phyloP scores from a whole-genome alignment of 1,140 invertebrate species.

The Antheraea mylitta region DNA sequence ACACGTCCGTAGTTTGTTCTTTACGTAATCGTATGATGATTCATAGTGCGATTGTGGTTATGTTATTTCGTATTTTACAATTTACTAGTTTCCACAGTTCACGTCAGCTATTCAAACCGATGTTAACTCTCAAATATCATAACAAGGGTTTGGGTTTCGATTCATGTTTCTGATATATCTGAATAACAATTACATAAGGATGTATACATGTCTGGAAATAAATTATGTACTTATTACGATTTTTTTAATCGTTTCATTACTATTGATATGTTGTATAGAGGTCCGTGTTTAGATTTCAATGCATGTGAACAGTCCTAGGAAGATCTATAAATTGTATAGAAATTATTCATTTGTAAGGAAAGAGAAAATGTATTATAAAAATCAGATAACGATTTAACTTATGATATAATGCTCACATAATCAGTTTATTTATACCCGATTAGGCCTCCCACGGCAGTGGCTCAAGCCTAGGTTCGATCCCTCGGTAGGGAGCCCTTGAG shows the following conservation, averaged over 20 bases:
- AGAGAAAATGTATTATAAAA: no score
- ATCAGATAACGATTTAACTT: no score
- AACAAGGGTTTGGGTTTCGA: slow-evolving; percentile 24
- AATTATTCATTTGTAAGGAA: no score
- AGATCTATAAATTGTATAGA: no score
- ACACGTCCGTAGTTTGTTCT: slow-evolving; percentile 13
- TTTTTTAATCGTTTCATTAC: background rate
- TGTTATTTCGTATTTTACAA: slow-evolving; percentile 17
- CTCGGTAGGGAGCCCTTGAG: no score
- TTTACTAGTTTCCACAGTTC: slow-evolving; percentile 14
- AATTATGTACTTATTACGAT: background rate
- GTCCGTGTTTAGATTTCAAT: no score
- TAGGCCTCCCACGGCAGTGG: no score
- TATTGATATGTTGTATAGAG: background rate
- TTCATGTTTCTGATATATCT: slow-evolving; percentile 14
- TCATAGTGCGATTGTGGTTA: slow-evolving; percentile 23
- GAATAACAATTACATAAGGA: slow-evolving; percentile 1
- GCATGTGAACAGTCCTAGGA: no score
- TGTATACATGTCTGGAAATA: slow-evolving; percentile 1
- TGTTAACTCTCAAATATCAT: slow-evolving; percentile 18
- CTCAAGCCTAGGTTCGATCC: no score
- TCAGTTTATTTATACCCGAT: no score
- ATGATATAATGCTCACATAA: no score
- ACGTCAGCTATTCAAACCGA: slow-evolving; percentile 19
- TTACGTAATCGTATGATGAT: slow-evolving; percentile 34